phyloP scores from a whole-genome alignment of 1,140 invertebrate genomes.

The Drosophila santomea region DNA sequence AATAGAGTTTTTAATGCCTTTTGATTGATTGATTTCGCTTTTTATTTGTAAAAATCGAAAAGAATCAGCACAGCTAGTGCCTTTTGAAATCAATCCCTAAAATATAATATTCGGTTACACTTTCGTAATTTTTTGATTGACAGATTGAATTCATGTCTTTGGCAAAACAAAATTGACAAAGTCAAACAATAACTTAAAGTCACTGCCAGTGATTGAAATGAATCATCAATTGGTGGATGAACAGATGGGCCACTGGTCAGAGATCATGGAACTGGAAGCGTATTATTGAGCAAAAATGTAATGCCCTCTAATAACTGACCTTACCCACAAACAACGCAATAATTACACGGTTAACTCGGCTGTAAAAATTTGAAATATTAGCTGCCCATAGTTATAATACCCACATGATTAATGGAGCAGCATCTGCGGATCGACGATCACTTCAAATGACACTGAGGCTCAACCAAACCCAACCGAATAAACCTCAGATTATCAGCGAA shows the following conservation, averaged over 20 bases:
- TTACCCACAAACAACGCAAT: not conserved
- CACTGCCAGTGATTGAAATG: constrained; percentile 27
- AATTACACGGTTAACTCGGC: constrained; percentile 14
- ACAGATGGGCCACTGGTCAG: constrained; percentile 1
- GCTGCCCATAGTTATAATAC: constrained; percentile 25
- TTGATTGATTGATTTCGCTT: constrained; percentile 69
- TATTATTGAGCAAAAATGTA: not conserved
- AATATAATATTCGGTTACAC: constrained; percentile 44
- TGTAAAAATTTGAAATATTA: constrained; percentile 22
- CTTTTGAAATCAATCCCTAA: constrained; percentile 24
- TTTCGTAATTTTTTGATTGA: constrained; percentile 59
- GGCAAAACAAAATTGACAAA: constrained; percentile 45
- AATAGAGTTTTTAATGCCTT: constrained; percentile 61
- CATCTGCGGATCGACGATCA: constrained; percentile 15
- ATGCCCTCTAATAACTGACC: not conserved
- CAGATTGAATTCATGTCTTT: constrained; percentile 42
- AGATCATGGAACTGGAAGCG: not conserved
- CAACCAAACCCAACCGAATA: constrained; percentile 32
- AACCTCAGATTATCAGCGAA: constrained; percentile 45
- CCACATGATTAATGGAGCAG: constrained; percentile 62
- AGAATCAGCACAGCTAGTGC: constrained; percentile 25
- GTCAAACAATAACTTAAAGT: constrained; percentile 28
- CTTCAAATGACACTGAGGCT: constrained; percentile 49
- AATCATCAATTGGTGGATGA: constrained; percentile 30
- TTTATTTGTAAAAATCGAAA: constrained; percentile 35